Evolutionary conservation across 2,797 vertebrate species (phyloP), one percentile per base, ranked within the genome.

Genomic region (Ciconia nigra): DNA sequence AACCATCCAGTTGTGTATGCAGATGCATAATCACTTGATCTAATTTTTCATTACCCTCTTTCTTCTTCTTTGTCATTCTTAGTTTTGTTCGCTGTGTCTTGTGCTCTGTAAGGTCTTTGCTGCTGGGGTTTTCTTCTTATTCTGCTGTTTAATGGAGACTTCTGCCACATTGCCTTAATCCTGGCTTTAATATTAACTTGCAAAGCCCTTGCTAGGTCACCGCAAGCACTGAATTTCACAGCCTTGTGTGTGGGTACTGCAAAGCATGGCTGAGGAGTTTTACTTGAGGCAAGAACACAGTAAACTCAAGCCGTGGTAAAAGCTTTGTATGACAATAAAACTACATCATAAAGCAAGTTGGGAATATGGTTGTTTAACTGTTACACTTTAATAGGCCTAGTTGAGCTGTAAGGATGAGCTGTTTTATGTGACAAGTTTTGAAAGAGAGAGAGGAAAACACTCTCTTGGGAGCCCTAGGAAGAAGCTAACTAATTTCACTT

Each of bases 401-500:
- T 33, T 86, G 85, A 90, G 88, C 76, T 76, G 37, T 52, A 65
- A 81, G 79, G 69, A 88, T 87, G 89, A 93, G 86, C 86, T 94
- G 71, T 5, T 94, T 93, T 77, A 83, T 77, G 72, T 62, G 72
- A 61, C 80, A 69, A 13, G 46, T 78, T 90, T 89, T 61, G 85
- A 71, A 91, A 74, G 67, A 82, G 16, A 15, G 61, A 62, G 51
- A 91, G 55, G 62, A 66, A 80, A 95, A 62, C 0, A 2, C 59
- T 85, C 62, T 13, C 49, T 7, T 41, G 85, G 73, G 82, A 91
- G 73, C 61, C 62, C 24, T 71, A 18, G 58, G 54, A 29, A 35
- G 39, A 70, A 74, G 57, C 12, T 31, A 44, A 42, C 46, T 67
- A 3, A 74, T 92, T 85, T 77, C 84, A 44, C 52, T 72, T 51